phyloP scores from a whole-genome alignment of 2,797 vertebrate genomes.

The Falco peregrinus region DNA sequence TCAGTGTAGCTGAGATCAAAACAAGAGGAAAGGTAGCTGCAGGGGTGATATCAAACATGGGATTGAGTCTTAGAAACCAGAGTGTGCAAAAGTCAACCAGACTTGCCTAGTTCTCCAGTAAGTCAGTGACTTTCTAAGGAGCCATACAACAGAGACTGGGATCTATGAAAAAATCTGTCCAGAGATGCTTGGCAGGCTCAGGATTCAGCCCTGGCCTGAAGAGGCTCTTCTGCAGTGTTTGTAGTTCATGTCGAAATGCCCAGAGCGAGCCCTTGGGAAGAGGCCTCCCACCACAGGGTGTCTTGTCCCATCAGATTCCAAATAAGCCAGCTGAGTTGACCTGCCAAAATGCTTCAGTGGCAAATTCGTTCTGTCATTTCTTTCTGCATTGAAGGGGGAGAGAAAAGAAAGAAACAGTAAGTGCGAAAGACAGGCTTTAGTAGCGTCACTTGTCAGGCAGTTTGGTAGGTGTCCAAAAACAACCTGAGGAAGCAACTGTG shows the following conservation, averaged over 20 bases:
- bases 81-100: conserved; percentile 1
- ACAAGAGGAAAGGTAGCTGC: background rate
- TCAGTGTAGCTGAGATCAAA: background rate
- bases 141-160: background rate
- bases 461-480: conserved; percentile 5
- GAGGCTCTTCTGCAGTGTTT: conserved; percentile 23
- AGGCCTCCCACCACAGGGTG: background rate
- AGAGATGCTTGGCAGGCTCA: background rate
- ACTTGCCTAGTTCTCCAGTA: background rate
- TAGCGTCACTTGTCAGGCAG: background rate
- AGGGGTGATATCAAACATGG: background rate
- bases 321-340: background rate
- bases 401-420: conserved; percentile 2
- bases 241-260: background rate
- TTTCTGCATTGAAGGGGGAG: conserved; percentile 82
- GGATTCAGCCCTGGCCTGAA: background rate
- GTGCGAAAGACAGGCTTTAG: background rate
- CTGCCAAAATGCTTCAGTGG: conserved; percentile 71
- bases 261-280: background rate
- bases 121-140: background rate
- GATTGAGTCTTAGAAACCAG: background rate
- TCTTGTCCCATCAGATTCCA: accelerated
- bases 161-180: background rate
- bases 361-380: conserved; percentile 98
- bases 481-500: background rate